These are phyloP conservation scores for Torymus tubicola DNA, from an alignment of 2,888 invertebrate genomes.

Conservation along the genomic window DNA sequence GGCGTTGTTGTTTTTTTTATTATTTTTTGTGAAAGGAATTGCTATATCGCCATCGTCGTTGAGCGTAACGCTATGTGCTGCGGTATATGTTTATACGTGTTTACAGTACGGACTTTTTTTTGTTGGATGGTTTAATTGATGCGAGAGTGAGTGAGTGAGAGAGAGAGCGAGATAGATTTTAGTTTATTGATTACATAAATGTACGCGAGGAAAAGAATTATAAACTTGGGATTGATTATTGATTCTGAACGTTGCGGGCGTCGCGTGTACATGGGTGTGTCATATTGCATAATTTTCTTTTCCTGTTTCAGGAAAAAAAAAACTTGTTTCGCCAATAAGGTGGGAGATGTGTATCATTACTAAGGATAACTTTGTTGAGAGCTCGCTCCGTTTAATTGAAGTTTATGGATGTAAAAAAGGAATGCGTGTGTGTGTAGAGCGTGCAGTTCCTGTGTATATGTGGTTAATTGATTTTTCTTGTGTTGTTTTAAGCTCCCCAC, in stretches of 20 bases:
- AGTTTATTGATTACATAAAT: slow-evolving; percentile 22
- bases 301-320: background rate
- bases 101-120: slow-evolving; percentile 13
- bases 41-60: too few relatives aligned
- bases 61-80: background rate
- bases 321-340: too few relatives aligned
- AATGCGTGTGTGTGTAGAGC: too few relatives aligned
- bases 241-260: slow-evolving; percentile 5
- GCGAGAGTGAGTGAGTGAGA: background rate
- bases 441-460: too few relatives aligned
- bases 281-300: slow-evolving; percentile 10
- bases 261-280: too few relatives aligned
- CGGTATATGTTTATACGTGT: background rate
- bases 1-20: slow-evolving; percentile 9
- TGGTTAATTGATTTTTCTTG: too few relatives aligned
- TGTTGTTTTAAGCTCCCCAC: too few relatives aligned
- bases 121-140: slow-evolving; percentile 4
- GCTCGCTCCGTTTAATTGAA: too few relatives aligned
- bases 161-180: background rate
- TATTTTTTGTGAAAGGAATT: slow-evolving; percentile 26
- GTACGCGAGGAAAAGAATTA: background rate
- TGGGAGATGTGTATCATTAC: too few relatives aligned
- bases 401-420: too few relatives aligned
- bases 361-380: too few relatives aligned
- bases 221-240: background rate